A percentile compares a stretch with the other conserved stretches of the same genome.
These are phyloP conservation scores for Acridotheres tristis DNA, from an alignment of 2,797 vertebrate genomes.

Conservation along the genomic window DNA sequence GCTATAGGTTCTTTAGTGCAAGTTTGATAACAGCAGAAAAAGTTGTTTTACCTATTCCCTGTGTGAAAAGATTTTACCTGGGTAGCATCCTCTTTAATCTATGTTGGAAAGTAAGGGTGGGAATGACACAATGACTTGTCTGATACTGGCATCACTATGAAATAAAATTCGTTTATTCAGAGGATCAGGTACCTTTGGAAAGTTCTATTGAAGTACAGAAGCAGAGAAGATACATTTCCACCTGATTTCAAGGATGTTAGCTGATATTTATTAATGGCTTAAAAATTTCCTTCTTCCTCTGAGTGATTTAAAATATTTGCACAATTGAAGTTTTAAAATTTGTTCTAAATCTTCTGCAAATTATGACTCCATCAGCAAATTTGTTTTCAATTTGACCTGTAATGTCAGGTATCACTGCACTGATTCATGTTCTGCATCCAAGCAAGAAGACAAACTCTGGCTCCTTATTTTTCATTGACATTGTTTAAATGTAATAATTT, in stretches of 20 bases:
- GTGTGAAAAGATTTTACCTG: neutral
- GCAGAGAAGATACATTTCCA: neutral
- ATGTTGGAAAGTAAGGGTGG: neutral
- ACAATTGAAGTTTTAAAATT: neutral
- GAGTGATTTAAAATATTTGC: slow-evolving; percentile 24
- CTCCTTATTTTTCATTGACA: slow-evolving; percentile 26
- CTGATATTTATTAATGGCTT: slow-evolving; percentile 18
- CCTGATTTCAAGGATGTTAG: neutral
- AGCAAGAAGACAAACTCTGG: slow-evolving; percentile 29
- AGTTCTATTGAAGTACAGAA: neutral
- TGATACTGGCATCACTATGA: neutral
- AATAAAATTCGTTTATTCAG: neutral
- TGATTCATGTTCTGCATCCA: slow-evolving; percentile 10
- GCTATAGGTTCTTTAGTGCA: neutral
- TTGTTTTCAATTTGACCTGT: slow-evolving; percentile 48
- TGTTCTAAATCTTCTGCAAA: slow-evolving; percentile 28
- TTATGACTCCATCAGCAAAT: slow-evolving; percentile 18
- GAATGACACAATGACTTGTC: neutral
- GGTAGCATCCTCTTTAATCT: neutral
- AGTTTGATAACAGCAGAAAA: neutral
- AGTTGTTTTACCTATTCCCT: neutral
- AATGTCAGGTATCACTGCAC: neutral
- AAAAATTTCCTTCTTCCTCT: neutral
- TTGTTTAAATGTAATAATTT: slow-evolving; percentile 39
- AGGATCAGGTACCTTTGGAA: neutral